Percentiles rank a stretch among this genome's conserved stretches.
Evolutionary conservation across 2,797 vertebrate species (phyloP).

Genomic region (Myiotriccus ornatus): DNA sequence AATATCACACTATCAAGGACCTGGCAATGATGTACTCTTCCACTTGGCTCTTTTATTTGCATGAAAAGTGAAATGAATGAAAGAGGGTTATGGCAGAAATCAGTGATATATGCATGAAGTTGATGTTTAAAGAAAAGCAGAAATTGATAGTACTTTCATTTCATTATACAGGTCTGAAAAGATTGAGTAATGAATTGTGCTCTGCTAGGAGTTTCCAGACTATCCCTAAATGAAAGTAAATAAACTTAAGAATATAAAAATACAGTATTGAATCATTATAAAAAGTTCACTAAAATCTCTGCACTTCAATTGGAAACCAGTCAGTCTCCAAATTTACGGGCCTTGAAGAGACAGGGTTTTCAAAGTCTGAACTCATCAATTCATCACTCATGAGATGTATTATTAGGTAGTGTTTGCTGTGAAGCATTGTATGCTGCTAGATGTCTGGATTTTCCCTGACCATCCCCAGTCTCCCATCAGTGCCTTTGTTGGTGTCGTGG

Average conservation of each 20-base stretch:
- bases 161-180: background rate
- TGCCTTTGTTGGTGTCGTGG: background rate
- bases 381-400: background rate
- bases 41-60: background rate
- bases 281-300: background rate
- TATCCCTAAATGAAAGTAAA: background rate
- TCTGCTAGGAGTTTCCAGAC: background rate
- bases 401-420: background rate
- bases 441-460: background rate
- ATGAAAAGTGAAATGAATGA: background rate
- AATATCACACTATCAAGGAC: background rate
- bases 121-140: background rate
- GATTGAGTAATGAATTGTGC: background rate
- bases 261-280: background rate
- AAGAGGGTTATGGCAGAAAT: background rate
- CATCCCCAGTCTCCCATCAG: rapidly evolving
- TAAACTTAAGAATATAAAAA: background rate
- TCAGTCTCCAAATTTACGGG: background rate
- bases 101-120: background rate
- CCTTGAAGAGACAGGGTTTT: background rate
- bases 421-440: background rate
- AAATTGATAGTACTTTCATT: background rate
- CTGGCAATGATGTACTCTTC: background rate
- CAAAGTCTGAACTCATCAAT: background rate
- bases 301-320: background rate